Percentiles rank a stretch among this genome's conserved stretches.
Conservation (phyloP, 2,888 invertebrate genomes). For the Eubasilissa splendida region DNA sequence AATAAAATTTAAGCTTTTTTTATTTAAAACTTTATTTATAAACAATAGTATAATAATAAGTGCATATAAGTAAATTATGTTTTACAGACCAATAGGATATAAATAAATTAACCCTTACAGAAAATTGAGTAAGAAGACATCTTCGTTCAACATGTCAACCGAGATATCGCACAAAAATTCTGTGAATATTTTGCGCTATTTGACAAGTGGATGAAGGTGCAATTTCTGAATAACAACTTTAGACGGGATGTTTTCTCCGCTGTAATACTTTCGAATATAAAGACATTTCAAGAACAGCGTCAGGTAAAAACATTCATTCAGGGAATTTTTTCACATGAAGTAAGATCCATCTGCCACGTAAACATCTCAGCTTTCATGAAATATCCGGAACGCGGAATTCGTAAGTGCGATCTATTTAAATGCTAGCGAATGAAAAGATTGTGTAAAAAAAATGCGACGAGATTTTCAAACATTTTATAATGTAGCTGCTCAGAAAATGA, state of each 20-base stretch:
- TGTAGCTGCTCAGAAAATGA: background rate
- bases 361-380: slow-evolving; percentile 37
- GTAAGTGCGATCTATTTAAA: slow-evolving; percentile 51
- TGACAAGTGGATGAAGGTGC: background rate
- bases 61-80: no score
- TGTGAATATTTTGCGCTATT: background rate
- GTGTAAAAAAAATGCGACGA: slow-evolving; percentile 34
- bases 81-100: no score
- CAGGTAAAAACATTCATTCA: slow-evolving; percentile 20
- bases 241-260: slow-evolving; percentile 5
- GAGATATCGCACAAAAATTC: background rate
- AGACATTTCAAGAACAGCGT: slow-evolving; percentile 12
- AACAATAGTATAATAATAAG: no score
- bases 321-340: slow-evolving; percentile 25
- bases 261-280: slow-evolving; percentile 18
- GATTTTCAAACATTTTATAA: slow-evolving; percentile 13
- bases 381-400: slow-evolving; percentile 44
- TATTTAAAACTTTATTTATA: no score
- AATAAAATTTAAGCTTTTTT: no score
- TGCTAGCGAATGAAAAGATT: slow-evolving; percentile 48
- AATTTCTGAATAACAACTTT: slow-evolving; percentile 27
- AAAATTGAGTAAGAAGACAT: no score
- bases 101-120: no score
- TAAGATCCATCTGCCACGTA: slow-evolving; percentile 21
- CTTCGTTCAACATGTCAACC: no score